Evolutionary conservation across 2,113 vertebrate species (phyloP).

Genomic region (Gila orcuttii): DNA sequence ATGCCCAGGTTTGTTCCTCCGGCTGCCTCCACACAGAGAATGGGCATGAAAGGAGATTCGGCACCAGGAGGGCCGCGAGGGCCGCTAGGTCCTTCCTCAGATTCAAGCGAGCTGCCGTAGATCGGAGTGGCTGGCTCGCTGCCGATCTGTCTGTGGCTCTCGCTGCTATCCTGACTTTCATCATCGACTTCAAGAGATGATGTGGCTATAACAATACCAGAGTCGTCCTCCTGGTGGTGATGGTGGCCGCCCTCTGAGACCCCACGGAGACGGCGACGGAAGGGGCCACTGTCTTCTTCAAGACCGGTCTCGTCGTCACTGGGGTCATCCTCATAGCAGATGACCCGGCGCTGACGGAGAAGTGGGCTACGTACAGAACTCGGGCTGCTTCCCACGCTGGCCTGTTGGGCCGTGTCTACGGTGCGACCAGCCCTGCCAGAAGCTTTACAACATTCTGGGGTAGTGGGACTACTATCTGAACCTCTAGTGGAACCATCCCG

Average conservation of each 20-base stretch:
- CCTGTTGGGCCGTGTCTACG: conserved; percentile 68
- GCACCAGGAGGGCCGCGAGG: background rate
- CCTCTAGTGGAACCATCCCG: conserved; percentile 66
- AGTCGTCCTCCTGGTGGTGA: conserved; percentile 58
- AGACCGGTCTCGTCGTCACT: conserved; percentile 80
- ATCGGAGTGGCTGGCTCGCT: conserved; percentile 66
- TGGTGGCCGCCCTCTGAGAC: background rate
- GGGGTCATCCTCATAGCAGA: conserved; percentile 79
- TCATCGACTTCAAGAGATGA: conserved; percentile 67
- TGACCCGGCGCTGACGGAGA: conserved; percentile 81
- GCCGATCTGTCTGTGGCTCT: conserved; percentile 62
- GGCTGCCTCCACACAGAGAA: conserved; percentile 65
- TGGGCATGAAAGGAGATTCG: conserved; percentile 72
- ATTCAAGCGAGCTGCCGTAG: conserved; percentile 66
- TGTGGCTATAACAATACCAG: conserved; percentile 60
- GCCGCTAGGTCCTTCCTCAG: conserved; percentile 62
- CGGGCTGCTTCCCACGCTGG: conserved; percentile 77
- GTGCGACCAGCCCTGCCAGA: conserved; percentile 66
- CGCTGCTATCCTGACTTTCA: conserved; percentile 65
- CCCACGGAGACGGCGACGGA: conserved; percentile 51
- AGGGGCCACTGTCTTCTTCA: conserved; percentile 53
- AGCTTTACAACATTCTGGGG: conserved; percentile 49
- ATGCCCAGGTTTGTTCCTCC: conserved; percentile 65
- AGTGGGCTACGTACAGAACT: conserved; percentile 82
- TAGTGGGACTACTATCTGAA: conserved; percentile 60